Base-by-base conservation (phyloP, 2,888 invertebrate species). In the Zhengitettix transpicula region DNA sequence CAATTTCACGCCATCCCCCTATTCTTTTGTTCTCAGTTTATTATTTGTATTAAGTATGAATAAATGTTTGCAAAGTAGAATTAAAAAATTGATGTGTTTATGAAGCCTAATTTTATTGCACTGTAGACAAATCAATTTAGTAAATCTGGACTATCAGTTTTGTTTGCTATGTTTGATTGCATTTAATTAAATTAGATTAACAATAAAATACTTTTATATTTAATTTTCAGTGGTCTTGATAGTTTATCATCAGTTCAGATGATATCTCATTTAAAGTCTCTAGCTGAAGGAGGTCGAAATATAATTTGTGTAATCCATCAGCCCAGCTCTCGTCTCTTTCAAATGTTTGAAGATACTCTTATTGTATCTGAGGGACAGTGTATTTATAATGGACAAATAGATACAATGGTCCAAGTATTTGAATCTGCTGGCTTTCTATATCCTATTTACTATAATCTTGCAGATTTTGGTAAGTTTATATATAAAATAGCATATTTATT, bases 281-380 rank as follows among this genome's bases (percentile, higher is more conserved):
- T 87, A 57, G 83, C 86, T 0, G 73, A 75, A 15, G 74, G 74
- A 16, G 87, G 87, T 0, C 76, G 86, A 52, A 86, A 85, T 0
- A 79, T 89, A 9, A 82, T 83, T 16, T 87, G 87, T 67, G 82
- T 86, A n/a, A 80, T 89, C 64, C 89, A 89, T 73, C 88, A 89
- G 68, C 88, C 89, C 0, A 85, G 85, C 51, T 87, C 87, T 52
- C 81, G 82, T 63, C 78, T 88, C 57, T 85, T 86, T 71, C 80
- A 81, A 57, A 79, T 80, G 66, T 87, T 88, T 65, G 87, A 89
- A 70, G 81, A 87, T 74, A 73, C 88, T 62, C 78, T 86, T 64
- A 76, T 88, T 53, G 72, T 89, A 16, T 79, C 83, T 1, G 79
- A 77, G 56, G 88, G 89, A 1, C 78, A 78, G 65, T 82, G 82